Base-by-base conservation (phyloP, 1,140 invertebrate species). In the Batillaria attramentaria region DNA sequence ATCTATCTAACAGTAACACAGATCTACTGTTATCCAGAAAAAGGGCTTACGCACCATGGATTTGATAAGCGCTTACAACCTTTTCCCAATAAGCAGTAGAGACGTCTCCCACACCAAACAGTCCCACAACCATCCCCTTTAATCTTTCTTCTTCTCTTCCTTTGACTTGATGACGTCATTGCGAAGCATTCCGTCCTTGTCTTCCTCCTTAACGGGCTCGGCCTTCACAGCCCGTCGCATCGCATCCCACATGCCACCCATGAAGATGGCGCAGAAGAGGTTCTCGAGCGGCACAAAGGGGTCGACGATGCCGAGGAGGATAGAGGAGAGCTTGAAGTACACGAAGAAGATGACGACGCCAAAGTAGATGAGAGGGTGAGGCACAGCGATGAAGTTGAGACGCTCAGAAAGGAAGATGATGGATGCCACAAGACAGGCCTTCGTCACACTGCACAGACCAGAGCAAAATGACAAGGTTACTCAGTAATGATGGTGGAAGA, bases 291-390 rank as follows among this genome's bases (percentile, higher is more conserved):
- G 98, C 81, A 98, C 94, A 91, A 99, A 99, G 62, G 98, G 98
- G 93, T 99, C 98, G 86, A 98, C 96, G 86, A 99, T 99, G 77
- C 98, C 97, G 78, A 99, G 92, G 31, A 99, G 91, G 83, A 99
- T 95, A 10, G 97, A 98, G 13, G 97, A 99, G 37, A 99, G 90
- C 94, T 99, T 99, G 92, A 99, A 99, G 92, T 99, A 99, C 24
- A 99, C 96, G 89, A 99, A 98, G 94, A 99, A 99, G 84, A 98
- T 97, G n/a, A 99, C 97, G 84, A 99, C 97, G 81, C 97, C 97
- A 88, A 99, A 98, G 92, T 99, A 99, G 68, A 99, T 96, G 4
- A 99, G 92, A 62, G 97, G 95, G 91, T 99, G 98, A 31, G 98
- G 98, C 39, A 97, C 97, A 28, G 97, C 97, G 86, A 99, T 98